phyloP scores from a whole-genome alignment of 92 coral and sea anemone species.

The Phenganax marumi region DNA sequence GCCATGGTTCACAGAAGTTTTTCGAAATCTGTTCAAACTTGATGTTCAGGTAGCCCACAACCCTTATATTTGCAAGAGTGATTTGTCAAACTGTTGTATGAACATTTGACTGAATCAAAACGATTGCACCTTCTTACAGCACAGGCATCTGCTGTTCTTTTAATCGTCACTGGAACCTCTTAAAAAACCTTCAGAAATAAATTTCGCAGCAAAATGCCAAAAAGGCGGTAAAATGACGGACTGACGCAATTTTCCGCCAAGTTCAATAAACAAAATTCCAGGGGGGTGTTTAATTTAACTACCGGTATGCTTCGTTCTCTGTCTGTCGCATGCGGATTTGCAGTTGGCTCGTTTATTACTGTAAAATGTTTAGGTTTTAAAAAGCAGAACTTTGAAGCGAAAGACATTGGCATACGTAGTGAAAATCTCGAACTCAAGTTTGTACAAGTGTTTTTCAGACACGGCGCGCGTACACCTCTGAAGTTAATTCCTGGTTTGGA shows the following conservation, averaged over 20 bases:
- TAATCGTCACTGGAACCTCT: no score
- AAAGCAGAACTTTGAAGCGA: no score
- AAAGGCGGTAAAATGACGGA: background rate
- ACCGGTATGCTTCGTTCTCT: slow-evolving; percentile 2
- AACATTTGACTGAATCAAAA: no score
- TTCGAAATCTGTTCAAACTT: background rate
- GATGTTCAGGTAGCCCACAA: background rate
- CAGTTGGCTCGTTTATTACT: slow-evolving; percentile 16
- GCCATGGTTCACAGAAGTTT: background rate
- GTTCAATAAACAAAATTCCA: slow-evolving; percentile 18
- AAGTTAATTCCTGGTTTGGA: slow-evolving; percentile 61
- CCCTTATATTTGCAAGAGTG: no score
- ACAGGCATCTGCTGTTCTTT: no score
- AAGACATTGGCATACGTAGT: background rate
- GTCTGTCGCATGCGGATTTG: slow-evolving; percentile 13
- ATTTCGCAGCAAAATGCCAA: slow-evolving; percentile 5
- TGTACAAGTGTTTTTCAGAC: slow-evolving; percentile 88
- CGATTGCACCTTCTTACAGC: no score
- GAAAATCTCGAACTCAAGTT: slow-evolving; percentile 47
- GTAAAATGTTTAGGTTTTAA: background rate
- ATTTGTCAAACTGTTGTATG: no score
- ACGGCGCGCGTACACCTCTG: slow-evolving; percentile 93
- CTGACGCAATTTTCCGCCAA: slow-evolving; percentile 19
- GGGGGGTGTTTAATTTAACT: background rate
- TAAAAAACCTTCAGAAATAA: background rate